These are phyloP conservation scores for Pristiophorus japonicus DNA, from an alignment of 2,113 vertebrate genomes.

Conservation along the genomic window DNA sequence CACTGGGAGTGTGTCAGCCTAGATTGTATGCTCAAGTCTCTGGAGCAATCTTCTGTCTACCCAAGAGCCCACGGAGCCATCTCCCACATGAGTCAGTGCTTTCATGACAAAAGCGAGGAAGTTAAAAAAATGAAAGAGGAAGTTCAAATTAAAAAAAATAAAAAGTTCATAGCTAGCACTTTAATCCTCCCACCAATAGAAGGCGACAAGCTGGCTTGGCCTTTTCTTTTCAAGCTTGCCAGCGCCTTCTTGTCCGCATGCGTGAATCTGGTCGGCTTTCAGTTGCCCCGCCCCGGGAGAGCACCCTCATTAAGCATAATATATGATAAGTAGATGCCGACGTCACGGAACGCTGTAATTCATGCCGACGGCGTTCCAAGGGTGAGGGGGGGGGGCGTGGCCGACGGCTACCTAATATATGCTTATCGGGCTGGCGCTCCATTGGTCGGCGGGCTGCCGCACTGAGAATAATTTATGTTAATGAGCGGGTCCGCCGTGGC, in stretches of 20 bases:
- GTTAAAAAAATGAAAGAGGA: too few species aligned
- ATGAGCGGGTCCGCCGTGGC: background rate
- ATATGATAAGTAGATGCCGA: background rate
- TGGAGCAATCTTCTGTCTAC: too few species aligned
- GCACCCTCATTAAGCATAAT: background rate
- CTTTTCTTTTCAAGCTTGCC: too few species aligned
- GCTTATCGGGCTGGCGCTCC: background rate
- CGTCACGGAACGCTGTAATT: background rate
- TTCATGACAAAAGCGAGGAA: too few species aligned
- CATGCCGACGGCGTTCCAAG: background rate
- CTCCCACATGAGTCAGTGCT: background rate
- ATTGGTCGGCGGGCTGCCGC: background rate
- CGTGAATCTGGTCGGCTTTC: background rate
- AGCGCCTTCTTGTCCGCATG: background rate
- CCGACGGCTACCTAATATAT: background rate
- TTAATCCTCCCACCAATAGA: background rate
- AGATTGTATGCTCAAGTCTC: too few species aligned
- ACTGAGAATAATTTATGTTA: background rate
- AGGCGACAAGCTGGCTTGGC: background rate
- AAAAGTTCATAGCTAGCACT: background rate
- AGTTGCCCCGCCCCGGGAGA: background rate
- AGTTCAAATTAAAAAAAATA: too few species aligned
- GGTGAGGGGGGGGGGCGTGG: too few species aligned
- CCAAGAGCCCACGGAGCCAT: too few species aligned
- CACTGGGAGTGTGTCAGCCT: too few species aligned